Conservation (phyloP, 2,113 vertebrate genomes). For the Rhadina sibilatrix region DNA sequence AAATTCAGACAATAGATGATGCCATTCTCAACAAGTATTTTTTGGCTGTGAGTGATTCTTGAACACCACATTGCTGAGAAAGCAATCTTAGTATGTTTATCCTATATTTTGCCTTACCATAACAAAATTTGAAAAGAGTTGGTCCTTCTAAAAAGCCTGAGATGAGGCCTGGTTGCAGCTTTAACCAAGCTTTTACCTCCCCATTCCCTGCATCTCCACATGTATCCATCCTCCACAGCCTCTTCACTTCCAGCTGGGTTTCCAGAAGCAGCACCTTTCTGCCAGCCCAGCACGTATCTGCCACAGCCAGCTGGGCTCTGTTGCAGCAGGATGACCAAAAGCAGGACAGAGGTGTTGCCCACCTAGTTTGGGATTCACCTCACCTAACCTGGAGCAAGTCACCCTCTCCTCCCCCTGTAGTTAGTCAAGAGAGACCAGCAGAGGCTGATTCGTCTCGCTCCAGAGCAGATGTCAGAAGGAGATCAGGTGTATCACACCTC, state of each 20-base stretch:
- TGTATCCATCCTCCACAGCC: not conserved
- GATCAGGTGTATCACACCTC: not conserved
- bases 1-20: not conserved
- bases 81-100: not conserved
- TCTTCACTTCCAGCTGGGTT: not conserved
- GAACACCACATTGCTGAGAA: not conserved
- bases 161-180: not conserved
- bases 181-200: not conserved
- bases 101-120: not conserved
- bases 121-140: not conserved
- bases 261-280: not conserved
- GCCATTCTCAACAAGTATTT: not conserved
- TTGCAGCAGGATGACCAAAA: accelerated
- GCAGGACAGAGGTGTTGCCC: not conserved
- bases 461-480: slow-evolving; percentile 34
- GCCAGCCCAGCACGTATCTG: accelerated
- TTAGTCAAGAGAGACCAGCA: not conserved
- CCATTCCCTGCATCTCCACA: accelerated
- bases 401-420: accelerated
- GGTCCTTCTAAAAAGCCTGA: not conserved
- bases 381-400: not conserved
- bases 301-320: accelerated
- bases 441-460: not conserved
- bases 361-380: not conserved
- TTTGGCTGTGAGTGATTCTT: not conserved